These are phyloP conservation scores for Cheilosia grossa DNA, from an alignment of 2,888 invertebrate genomes.

Conservation along the genomic window DNA sequence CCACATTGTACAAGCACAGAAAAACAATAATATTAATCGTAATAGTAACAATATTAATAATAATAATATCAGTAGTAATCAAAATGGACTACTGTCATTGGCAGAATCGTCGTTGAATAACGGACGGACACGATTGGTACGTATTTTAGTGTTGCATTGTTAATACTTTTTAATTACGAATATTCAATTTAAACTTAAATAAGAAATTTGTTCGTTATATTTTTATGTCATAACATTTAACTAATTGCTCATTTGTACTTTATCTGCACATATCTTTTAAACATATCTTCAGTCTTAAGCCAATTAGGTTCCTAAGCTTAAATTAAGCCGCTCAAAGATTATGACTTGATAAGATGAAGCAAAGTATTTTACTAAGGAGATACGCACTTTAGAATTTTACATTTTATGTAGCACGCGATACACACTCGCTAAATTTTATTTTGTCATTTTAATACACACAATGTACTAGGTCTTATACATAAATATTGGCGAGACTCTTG, in stretches of 20 bases:
- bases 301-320: too few species aligned
- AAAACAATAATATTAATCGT: conserved; percentile 71
- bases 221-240: conserved; percentile 41
- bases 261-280: conserved; percentile 7
- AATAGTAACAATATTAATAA: conserved; percentile 64
- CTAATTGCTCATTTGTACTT: conserved; percentile 35
- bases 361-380: too few species aligned
- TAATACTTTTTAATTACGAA: conserved; percentile 3
- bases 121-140: conserved; percentile 78
- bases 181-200: neutral
- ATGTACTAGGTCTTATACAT: too few species aligned
- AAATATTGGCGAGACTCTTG: too few species aligned
- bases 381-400: too few species aligned
- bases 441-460: too few species aligned
- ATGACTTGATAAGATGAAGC: too few species aligned
- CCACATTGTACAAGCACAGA: conserved; percentile 77
- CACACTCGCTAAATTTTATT: too few species aligned
- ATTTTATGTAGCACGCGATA: too few species aligned
- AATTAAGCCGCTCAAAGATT: too few species aligned
- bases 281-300: neutral
- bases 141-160: conserved; percentile 59
- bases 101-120: conserved; percentile 76
- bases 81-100: conserved; percentile 77
- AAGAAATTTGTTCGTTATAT: conserved; percentile 11
- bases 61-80: conserved; percentile 58